Conservation (phyloP, 2,113 vertebrate genomes). For the Gymnobelideus leadbeateri region DNA sequence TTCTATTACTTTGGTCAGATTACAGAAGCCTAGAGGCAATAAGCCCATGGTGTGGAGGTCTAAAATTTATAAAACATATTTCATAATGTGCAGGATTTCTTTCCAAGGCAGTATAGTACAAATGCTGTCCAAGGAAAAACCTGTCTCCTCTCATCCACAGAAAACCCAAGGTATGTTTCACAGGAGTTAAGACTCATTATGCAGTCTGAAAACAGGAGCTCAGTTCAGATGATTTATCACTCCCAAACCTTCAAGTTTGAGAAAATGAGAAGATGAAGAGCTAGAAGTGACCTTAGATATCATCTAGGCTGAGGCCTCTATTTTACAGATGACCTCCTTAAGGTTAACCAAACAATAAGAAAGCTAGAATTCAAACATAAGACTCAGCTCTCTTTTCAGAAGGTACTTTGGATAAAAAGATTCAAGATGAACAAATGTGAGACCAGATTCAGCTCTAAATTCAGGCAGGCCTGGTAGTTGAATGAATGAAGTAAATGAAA, state of each 20-base stretch:
- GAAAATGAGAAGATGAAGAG: not conserved
- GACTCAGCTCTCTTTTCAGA: not conserved
- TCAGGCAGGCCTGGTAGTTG: not conserved
- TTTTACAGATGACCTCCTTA: not conserved
- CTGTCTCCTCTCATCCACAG: not conserved
- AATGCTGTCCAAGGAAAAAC: slow-evolving; percentile 3
- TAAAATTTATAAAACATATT: not conserved
- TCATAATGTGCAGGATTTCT: not conserved
- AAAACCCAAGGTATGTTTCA: not conserved
- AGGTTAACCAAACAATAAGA: not conserved
- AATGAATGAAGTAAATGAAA: too few species aligned
- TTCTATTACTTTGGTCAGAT: slow-evolving; percentile 14
- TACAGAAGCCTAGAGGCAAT: not conserved
- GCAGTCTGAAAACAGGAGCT: not conserved
- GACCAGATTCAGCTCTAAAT: not conserved
- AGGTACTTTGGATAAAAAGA: too few species aligned
- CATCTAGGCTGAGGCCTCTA: not conserved
- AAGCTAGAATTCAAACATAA: not conserved
- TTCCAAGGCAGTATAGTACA: not conserved
- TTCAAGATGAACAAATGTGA: slow-evolving; percentile 9
- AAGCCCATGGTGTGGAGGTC: not conserved
- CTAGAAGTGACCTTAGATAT: not conserved
- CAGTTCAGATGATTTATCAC: not conserved
- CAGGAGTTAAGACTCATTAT: not conserved
- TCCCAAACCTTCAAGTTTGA: not conserved